Evolutionary conservation across 1,140 invertebrate species (phyloP).

Genomic region (Gonatopus flavifemur): DNA sequence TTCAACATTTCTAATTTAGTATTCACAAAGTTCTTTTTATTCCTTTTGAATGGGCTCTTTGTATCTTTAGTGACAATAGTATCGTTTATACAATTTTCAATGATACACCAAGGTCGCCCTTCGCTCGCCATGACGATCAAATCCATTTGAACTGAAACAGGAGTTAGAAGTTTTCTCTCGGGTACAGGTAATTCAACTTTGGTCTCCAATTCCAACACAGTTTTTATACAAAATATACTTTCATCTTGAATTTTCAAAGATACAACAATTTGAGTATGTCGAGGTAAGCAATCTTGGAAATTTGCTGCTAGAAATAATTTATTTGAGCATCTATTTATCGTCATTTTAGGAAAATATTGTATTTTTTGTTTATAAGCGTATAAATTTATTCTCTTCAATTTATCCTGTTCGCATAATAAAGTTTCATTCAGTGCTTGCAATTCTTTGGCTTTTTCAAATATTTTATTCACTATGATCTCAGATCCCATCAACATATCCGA

Average conservation of each 20-base stretch:
- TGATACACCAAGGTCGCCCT: slow-evolving; percentile 41
- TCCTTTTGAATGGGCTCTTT: slow-evolving; percentile 6
- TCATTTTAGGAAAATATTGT: slow-evolving; percentile 26
- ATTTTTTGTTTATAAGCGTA: slow-evolving; percentile 35
- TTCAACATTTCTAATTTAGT: slow-evolving; percentile 32
- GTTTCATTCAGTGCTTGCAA: slow-evolving; percentile 21
- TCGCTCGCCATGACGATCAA: slow-evolving; percentile 35
- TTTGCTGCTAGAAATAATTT: slow-evolving; percentile 25
- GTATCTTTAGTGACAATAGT: slow-evolving; percentile 16
- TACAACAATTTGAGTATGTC: slow-evolving; percentile 29
- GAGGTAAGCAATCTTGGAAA: slow-evolving; percentile 36
- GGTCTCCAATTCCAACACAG: slow-evolving; percentile 27
- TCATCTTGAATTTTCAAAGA: slow-evolving; percentile 22
- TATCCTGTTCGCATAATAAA: slow-evolving; percentile 25
- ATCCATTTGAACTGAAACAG: slow-evolving; percentile 27
- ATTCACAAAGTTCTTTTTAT: slow-evolving; percentile 37
- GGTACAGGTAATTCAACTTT: slow-evolving; percentile 32
- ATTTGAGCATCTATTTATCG: slow-evolving; percentile 26
- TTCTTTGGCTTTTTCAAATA: slow-evolving; percentile 31
- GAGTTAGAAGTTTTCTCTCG: slow-evolving; percentile 15
- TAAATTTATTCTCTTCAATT: slow-evolving; percentile 41
- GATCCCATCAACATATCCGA: slow-evolving; percentile 34
- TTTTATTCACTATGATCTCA: slow-evolving; percentile 31
- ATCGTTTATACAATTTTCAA: slow-evolving; percentile 39
- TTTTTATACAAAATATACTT: slow-evolving; percentile 36